Conservation (phyloP, 2,888 invertebrate species). For the Gymnocheta viridis region DNA sequence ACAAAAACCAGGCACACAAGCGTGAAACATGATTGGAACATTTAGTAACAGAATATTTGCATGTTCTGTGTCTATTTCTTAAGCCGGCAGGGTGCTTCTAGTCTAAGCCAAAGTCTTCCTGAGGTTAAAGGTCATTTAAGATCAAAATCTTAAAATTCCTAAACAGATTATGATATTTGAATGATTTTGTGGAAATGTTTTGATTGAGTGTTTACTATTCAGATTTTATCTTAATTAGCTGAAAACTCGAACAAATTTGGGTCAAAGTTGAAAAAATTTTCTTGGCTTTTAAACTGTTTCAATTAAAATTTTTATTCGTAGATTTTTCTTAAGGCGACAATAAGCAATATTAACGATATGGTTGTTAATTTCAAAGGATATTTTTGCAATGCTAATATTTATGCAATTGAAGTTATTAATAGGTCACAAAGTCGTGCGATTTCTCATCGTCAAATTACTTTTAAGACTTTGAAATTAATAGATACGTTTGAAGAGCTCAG, state of each 20-base stretch:
- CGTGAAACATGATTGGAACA: constrained; percentile 45
- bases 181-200: constrained; percentile 3
- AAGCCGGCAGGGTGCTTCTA: too few relatives aligned
- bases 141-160: constrained; percentile 7
- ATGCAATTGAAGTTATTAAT: too few relatives aligned
- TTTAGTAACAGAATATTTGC: constrained; percentile 13
- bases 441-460: too few relatives aligned
- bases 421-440: too few relatives aligned
- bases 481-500: too few relatives aligned
- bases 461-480: too few relatives aligned
- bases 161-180: background rate
- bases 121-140: constrained; percentile 41
- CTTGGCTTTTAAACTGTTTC: background rate
- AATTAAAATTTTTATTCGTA: too few relatives aligned
- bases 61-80: background rate
- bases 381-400: too few relatives aligned
- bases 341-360: too few relatives aligned
- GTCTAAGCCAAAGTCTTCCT: constrained; percentile 6
- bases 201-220: background rate
- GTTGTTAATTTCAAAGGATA: too few relatives aligned
- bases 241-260: background rate
- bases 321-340: background rate
- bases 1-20: constrained; percentile 44
- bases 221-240: constrained; percentile 22
- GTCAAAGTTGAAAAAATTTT: background rate